These are phyloP conservation scores for Microplitis mediator DNA, from an alignment of 1,140 invertebrate species.

Conservation along the genomic window DNA sequence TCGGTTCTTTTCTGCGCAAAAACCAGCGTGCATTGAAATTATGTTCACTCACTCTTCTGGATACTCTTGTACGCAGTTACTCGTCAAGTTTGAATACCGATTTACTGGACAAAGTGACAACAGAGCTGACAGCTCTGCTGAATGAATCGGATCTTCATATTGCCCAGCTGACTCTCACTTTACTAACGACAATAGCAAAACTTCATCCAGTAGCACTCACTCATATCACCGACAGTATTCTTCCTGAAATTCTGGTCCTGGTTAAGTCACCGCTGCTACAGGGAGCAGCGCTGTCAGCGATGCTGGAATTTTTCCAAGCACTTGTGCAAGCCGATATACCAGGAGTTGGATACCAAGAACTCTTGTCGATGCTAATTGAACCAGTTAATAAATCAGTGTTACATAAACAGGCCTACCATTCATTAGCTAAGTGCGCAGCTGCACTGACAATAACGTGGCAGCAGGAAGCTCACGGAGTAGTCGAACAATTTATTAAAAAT, in stretches of 20 bases:
- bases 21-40: constrained; percentile 96
- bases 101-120: constrained; percentile 78
- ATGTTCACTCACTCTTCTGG: constrained; percentile 86
- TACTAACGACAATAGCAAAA: constrained; percentile 78
- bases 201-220: constrained; percentile 73
- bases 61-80: constrained; percentile 89
- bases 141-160: constrained; percentile 95
- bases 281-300: constrained; percentile 84
- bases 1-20: constrained; percentile 94
- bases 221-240: constrained; percentile 70
- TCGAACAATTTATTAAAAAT: constrained; percentile 85
- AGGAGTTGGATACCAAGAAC: constrained; percentile 79
- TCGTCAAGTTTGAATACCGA: constrained; percentile 72
- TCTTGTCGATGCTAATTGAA: constrained; percentile 75
- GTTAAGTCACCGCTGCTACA: constrained; percentile 89
- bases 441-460: constrained; percentile 83
- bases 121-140: constrained; percentile 87
- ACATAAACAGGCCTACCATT: constrained; percentile 84
- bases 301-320: constrained; percentile 91
- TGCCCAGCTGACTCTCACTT: constrained; percentile 84
- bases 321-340: constrained; percentile 81
- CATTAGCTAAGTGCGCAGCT: constrained; percentile 93
- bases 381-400: constrained; percentile 66
- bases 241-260: constrained; percentile 85
- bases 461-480: constrained; percentile 78